phyloP scores from a whole-genome alignment of 2,113 vertebrate genomes.

The Alces alces region DNA sequence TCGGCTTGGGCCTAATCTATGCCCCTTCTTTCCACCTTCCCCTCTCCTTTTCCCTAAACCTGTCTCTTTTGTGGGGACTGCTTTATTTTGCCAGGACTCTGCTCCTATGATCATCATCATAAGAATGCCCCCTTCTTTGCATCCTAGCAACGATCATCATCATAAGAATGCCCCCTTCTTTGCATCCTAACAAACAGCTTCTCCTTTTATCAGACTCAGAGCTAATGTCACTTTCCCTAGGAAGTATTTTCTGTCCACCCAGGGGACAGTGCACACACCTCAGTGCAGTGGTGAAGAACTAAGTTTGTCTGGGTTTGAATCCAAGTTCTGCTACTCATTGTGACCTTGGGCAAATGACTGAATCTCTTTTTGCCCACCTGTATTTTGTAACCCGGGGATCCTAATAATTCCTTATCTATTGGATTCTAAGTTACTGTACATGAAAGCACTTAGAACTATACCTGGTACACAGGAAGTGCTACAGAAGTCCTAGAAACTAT shows the following conservation, averaged over 20 bases:
- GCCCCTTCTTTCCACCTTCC: neutral
- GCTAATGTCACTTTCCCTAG: neutral
- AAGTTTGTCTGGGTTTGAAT: neutral
- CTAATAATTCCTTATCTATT: neutral
- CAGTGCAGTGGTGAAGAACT: neutral
- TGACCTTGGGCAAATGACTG: neutral
- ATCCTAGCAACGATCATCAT: neutral
- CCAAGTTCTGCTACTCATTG: neutral
- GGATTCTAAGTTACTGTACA: neutral
- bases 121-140: neutral
- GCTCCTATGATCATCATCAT: neutral
- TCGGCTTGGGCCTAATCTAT: neutral
- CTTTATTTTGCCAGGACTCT: neutral
- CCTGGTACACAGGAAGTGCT: neutral
- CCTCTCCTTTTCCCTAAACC: neutral
- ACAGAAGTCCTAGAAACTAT: neutral
- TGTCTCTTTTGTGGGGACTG: neutral
- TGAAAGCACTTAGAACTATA: neutral
- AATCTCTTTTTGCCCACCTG: neutral
- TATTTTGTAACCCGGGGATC: neutral
- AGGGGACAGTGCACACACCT: neutral
- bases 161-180: neutral
- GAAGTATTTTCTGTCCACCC: neutral
- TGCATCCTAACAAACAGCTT: neutral
- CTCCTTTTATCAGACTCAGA: neutral